phyloP scores from a whole-genome alignment of 2,888 invertebrate species.

The Diarsia mendica region DNA sequence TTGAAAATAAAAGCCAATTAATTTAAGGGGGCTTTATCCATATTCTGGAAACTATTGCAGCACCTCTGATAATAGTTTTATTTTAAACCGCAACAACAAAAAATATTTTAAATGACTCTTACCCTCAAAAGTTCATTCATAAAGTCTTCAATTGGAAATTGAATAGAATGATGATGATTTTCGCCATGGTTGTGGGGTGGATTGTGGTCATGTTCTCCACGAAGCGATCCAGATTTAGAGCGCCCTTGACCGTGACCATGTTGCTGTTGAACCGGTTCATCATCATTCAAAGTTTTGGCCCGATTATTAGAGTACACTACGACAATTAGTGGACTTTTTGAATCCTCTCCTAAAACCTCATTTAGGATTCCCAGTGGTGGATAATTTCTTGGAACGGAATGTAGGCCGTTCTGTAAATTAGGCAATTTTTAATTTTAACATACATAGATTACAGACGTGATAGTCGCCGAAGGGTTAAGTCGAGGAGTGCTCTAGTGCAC shows the following conservation, averaged over 20 bases:
- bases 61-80: neutral
- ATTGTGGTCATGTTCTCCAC: neutral
- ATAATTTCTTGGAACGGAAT: conserved; percentile 10
- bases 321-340: conserved; percentile 40
- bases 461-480: neutral
- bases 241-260: neutral
- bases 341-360: conserved; percentile 18
- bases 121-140: conserved; percentile 30
- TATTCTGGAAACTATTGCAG: no score
- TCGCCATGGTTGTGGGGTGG: neutral
- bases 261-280: neutral
- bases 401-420: conserved; percentile 25
- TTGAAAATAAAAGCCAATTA: no score
- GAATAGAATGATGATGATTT: neutral
- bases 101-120: neutral
- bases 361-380: conserved; percentile 31
- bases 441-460: no score
- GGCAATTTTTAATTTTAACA: neutral
- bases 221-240: conserved; percentile 4
- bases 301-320: conserved; percentile 24
- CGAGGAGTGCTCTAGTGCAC: neutral
- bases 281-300: neutral
- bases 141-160: conserved; percentile 2
- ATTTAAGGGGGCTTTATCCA: no score
- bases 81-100: neutral